phyloP scores from a whole-genome alignment of 2,113 vertebrate genomes.

The Myodes glareolus region DNA sequence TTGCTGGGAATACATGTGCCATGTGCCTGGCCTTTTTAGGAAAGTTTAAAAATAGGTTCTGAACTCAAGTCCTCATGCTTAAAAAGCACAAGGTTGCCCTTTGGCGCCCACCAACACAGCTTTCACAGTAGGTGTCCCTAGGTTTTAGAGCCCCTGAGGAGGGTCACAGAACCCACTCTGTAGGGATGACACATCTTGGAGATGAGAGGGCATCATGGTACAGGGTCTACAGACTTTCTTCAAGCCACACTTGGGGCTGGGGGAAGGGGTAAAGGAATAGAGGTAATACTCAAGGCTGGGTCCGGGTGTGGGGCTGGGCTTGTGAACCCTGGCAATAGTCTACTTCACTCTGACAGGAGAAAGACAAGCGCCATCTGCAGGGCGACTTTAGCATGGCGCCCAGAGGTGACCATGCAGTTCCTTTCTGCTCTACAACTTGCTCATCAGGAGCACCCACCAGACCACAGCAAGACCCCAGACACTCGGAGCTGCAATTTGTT shows the following conservation, averaged over 20 bases:
- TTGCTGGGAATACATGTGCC: background rate
- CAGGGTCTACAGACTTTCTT: background rate
- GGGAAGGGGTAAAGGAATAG: background rate
- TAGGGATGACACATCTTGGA: background rate
- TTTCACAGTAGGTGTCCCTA: background rate
- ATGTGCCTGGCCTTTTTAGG: background rate
- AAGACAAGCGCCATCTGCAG: background rate
- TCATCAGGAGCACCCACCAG: background rate
- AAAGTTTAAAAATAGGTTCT: background rate
- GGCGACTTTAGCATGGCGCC: background rate
- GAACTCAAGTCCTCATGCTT: background rate
- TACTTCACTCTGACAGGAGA: background rate
- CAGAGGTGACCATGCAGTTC: background rate
- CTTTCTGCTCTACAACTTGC: background rate
- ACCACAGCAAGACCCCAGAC: background rate
- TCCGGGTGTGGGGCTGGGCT: background rate
- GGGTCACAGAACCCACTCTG: background rate
- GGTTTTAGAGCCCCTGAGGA: background rate
- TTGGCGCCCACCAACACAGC: no score
- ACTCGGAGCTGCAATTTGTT: background rate
- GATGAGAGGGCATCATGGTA: background rate
- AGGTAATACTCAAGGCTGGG: background rate
- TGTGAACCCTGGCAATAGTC: background rate
- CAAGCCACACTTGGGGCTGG: background rate
- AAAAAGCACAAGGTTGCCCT: background rate